Percentiles rank a stretch among this genome's conserved stretches.
Evolutionary conservation across 1,140 invertebrate species (phyloP).

Genomic region (Sycobia sp.): DNA sequence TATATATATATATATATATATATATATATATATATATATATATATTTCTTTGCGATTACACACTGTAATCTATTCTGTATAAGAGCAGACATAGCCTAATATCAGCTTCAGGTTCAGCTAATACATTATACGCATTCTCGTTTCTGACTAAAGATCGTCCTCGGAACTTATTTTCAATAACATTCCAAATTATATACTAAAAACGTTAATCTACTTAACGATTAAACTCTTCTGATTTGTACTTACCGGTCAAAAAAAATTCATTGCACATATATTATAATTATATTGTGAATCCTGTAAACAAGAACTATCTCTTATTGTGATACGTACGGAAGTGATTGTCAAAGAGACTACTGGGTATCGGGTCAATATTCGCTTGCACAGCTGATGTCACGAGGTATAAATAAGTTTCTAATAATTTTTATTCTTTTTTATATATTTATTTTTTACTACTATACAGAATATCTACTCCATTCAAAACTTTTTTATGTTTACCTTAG

Average conservation of each 20-base stretch:
- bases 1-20: too few species aligned
- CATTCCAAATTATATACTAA: background rate
- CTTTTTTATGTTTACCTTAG: background rate
- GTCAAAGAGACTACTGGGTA: constrained; percentile 12
- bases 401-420: constrained; percentile 20
- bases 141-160: background rate
- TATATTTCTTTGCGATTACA: too few species aligned
- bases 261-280: too few species aligned
- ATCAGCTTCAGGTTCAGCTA: too few species aligned
- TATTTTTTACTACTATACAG: background rate
- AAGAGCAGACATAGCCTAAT: too few species aligned
- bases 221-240: too few species aligned
- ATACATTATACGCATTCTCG: background rate
- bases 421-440: background rate
- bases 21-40: too few species aligned
- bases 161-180: constrained; percentile 2
- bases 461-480: background rate
- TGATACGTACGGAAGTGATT: background rate
- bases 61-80: too few species aligned
- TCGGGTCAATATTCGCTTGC: constrained; percentile 9
- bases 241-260: too few species aligned
- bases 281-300: too few species aligned
- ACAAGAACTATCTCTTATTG: background rate
- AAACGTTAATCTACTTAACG: too few species aligned
- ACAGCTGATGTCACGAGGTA: constrained; percentile 38